These are phyloP conservation scores for Omphaloscelis lunosa DNA, from an alignment of 2,888 invertebrate species.

Conservation along the genomic window DNA sequence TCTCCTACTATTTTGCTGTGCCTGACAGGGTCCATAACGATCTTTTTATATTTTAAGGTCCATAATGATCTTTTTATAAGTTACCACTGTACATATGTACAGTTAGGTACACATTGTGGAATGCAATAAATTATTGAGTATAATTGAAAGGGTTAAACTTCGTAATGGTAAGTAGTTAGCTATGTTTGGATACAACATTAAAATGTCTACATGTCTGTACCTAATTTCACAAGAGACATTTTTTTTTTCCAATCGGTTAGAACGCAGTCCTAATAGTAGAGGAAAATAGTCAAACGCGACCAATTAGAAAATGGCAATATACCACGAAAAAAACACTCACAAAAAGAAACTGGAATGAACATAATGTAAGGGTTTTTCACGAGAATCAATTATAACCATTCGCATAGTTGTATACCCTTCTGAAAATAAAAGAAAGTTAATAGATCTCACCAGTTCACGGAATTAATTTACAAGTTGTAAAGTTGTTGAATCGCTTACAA, in stretches of 20 bases:
- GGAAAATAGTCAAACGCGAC: not conserved
- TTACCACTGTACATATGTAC: not conserved
- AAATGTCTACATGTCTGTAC: not conserved
- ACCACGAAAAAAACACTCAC: not conserved
- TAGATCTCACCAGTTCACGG: constrained; percentile 6
- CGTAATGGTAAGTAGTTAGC: not conserved
- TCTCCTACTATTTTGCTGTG: not conserved
- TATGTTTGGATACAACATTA: not conserved
- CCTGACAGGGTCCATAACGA: not conserved
- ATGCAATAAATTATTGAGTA: not conserved
- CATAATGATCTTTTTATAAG: not conserved
- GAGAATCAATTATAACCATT: not conserved
- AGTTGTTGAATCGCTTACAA: constrained; percentile 19
- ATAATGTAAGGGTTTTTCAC: not conserved
- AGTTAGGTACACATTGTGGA: not conserved
- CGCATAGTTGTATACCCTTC: not conserved
- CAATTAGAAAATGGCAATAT: not conserved
- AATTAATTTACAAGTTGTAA: constrained; percentile 49
- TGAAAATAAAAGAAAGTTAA: constrained; percentile 21
- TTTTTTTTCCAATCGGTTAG: not conserved
- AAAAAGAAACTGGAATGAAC: not conserved
- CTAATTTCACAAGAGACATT: not conserved
- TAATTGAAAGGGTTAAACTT: not conserved
- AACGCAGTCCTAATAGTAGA: not conserved
- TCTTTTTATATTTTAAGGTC: not conserved